Conservation (phyloP, 2,888 invertebrate species). For the Agrotis exclamationis region DNA sequence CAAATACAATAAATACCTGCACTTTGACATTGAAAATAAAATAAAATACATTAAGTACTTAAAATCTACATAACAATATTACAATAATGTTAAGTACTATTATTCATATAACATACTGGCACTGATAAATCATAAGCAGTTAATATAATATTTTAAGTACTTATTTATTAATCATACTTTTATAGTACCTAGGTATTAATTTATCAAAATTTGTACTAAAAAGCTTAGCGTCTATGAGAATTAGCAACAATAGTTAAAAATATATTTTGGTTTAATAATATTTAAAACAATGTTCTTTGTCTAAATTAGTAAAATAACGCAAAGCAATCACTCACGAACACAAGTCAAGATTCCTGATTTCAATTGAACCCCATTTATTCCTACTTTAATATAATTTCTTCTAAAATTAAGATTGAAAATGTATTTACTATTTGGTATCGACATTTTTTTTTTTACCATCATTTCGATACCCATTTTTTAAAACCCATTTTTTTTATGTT, state of each 20-base stretch:
- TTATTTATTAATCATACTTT: background rate
- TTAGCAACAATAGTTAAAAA: constrained; percentile 1
- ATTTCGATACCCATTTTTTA: too few species aligned
- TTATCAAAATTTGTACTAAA: constrained; percentile 45
- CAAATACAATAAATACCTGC: background rate
- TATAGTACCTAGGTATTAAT: background rate
- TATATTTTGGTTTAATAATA: constrained; percentile 20
- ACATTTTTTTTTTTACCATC: too few species aligned
- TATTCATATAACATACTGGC: constrained; percentile 38
- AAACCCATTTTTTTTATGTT: too few species aligned
- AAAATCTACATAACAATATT: constrained; percentile 25
- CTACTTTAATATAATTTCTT: too few species aligned
- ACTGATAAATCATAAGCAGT: constrained; percentile 46
- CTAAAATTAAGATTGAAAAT: too few species aligned
- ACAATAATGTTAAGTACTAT: constrained; percentile 4
- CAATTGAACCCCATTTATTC: too few species aligned
- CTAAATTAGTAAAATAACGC: background rate
- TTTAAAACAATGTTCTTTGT: background rate
- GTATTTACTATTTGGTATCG: too few species aligned
- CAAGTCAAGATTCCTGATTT: background rate
- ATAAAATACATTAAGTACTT: constrained; percentile 30
- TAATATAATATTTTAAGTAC: constrained; percentile 19
- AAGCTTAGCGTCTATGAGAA: constrained; percentile 22
- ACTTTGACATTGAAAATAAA: constrained; percentile 13
- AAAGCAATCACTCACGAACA: constrained; percentile 1